Conservation (phyloP, 2,888 invertebrate genomes). For the Tillus elongatus region DNA sequence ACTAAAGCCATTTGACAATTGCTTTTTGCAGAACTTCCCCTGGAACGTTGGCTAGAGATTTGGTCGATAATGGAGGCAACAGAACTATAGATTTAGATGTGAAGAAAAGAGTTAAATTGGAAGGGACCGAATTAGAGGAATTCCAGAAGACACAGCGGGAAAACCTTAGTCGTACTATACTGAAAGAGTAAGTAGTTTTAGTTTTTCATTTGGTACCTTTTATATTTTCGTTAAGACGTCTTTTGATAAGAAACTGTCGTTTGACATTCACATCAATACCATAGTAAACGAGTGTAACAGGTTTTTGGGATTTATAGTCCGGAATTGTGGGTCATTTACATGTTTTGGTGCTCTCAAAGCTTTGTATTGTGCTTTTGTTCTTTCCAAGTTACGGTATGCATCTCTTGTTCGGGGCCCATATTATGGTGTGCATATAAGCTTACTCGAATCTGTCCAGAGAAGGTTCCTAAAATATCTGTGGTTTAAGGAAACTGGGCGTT, state of each 20-base stretch:
- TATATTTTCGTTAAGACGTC: not conserved
- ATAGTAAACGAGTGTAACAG: too few relatives aligned
- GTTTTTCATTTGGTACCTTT: conserved; percentile 9
- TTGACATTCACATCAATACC: too few relatives aligned
- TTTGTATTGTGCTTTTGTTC: too few relatives aligned
- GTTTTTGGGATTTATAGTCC: not conserved
- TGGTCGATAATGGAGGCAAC: conserved; percentile 68
- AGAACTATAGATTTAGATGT: conserved; percentile 63
- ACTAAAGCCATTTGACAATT: too few relatives aligned
- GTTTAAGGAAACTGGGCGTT: too few relatives aligned
- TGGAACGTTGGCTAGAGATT: conserved; percentile 69
- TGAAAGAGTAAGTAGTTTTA: conserved; percentile 32
- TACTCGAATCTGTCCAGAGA: too few relatives aligned
- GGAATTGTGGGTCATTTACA: too few relatives aligned
- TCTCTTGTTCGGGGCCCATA: too few relatives aligned
- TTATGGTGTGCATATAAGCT: too few relatives aligned
- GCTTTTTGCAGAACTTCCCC: conserved; percentile 65
- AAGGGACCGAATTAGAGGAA: conserved; percentile 71
- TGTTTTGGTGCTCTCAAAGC: too few relatives aligned
- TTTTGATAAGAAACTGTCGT: conserved; percentile 6
- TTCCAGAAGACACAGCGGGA: conserved; percentile 57
- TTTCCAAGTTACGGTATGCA: too few relatives aligned
- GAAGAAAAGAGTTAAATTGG: conserved; percentile 60
- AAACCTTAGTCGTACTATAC: conserved; percentile 31
- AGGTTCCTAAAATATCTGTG: too few relatives aligned